A percentile compares a stretch with the other conserved stretches of the same genome.
Conservation (phyloP, 2,888 invertebrate species). For the Amphipoea lucens region DNA sequence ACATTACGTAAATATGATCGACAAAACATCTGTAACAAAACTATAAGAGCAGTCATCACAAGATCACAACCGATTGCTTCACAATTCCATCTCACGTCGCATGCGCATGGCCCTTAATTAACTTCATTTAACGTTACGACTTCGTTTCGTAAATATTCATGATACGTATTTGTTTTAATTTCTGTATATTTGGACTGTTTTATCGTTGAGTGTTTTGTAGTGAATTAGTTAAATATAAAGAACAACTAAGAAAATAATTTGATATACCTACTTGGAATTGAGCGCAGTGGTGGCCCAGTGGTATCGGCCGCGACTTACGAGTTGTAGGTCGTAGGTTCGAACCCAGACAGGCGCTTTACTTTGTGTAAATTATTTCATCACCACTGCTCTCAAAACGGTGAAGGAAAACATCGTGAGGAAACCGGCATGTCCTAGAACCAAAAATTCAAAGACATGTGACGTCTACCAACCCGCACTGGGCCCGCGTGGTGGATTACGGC, state of each 20-base stretch:
- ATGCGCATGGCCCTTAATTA: conserved; percentile 27
- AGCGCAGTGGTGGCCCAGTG: too few species aligned
- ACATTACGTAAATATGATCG: background rate
- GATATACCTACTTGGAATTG: background rate
- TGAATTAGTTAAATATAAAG: background rate
- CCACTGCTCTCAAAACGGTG: too few species aligned
- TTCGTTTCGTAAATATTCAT: conserved; percentile 32
- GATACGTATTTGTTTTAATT: conserved; percentile 2
- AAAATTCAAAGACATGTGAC: too few species aligned
- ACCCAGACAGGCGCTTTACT: too few species aligned
- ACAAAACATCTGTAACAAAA: conserved; percentile 9
- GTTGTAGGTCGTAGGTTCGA: too few species aligned
- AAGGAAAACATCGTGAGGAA: too few species aligned
- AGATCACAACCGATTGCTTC: conserved; percentile 16
- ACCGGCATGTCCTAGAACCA: too few species aligned
- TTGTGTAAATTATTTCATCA: too few species aligned
- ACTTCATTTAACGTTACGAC: background rate
- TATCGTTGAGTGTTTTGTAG: background rate
- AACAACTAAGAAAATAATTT: too few species aligned
- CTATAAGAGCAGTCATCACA: conserved; percentile 5
- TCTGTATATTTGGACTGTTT: background rate
- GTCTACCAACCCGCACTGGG: too few species aligned
- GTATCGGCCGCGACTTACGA: too few species aligned
- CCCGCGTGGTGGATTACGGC: too few species aligned
- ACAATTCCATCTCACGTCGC: conserved; percentile 17